Conservation (phyloP, 1,140 invertebrate species). For the Euura saliciscinereae region DNA sequence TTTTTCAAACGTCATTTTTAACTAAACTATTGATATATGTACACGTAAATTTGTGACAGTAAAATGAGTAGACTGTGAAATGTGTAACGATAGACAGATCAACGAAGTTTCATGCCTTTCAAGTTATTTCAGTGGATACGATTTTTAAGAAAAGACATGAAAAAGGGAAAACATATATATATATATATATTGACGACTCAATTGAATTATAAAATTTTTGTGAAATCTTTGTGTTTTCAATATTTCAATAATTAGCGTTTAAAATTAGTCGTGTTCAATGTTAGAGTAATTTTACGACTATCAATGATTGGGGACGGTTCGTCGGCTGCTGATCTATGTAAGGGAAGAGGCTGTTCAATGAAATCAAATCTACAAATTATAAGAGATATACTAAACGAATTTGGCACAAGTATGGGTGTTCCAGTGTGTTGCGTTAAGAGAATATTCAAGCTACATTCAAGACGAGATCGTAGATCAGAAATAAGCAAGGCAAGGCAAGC, state of each 20-base stretch:
- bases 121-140: not conserved
- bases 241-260: no score
- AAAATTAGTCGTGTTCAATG: not conserved
- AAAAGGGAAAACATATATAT: no score
- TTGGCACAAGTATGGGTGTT: no score
- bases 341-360: not conserved
- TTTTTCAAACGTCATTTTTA: no score
- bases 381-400: no score
- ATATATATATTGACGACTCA: no score
- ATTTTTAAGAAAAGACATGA: not conserved
- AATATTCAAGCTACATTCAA: no score
- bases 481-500: not conserved
- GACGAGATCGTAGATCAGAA: no score
- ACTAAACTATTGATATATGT: no score
- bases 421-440: no score
- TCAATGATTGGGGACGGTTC: not conserved
- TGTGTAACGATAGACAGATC: not conserved
- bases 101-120: not conserved
- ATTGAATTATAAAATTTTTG: no score
- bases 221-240: no score
- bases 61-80: not conserved
- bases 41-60: not conserved
- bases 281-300: not conserved
- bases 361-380: not conserved
- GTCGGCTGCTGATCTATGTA: conserved; percentile 1